A percentile compares a stretch with the other conserved stretches of the same genome.
These are phyloP conservation scores for Holocentrus rufus DNA, from an alignment of 2,797 vertebrate species.

Conservation along the genomic window DNA sequence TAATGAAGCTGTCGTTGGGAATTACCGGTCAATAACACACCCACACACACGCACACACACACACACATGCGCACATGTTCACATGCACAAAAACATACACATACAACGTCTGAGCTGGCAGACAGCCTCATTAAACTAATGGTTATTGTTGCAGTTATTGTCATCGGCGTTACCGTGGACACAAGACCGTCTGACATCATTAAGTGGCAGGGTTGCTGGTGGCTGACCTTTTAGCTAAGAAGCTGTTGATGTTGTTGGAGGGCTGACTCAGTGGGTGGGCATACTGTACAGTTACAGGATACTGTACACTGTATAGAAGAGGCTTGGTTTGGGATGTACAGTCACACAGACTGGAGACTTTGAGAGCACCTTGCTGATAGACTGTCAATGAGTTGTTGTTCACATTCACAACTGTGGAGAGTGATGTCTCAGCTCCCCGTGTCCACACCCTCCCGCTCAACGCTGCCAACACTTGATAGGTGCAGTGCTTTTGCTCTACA, in stretches of 20 bases:
- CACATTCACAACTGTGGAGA: background rate
- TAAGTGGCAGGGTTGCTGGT: background rate
- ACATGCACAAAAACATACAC: background rate
- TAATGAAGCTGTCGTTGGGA: slow-evolving; percentile 65
- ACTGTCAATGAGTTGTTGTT: background rate
- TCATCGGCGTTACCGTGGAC: slow-evolving; percentile 23
- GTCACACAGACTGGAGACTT: background rate
- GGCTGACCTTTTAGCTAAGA: background rate
- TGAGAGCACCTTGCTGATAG: background rate
- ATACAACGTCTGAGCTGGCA: slow-evolving; percentile 22
- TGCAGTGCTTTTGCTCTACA: background rate
- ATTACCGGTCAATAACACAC: slow-evolving; percentile 38
- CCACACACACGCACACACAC: slow-evolving; percentile 9
- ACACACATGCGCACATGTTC: slow-evolving; percentile 8
- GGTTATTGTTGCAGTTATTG: slow-evolving; percentile 43
- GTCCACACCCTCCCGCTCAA: too few species aligned
- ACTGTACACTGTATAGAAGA: background rate
- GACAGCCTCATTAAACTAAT: slow-evolving; percentile 56
- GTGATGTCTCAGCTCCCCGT: too few species aligned
- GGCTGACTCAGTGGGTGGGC: background rate
- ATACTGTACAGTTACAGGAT: background rate
- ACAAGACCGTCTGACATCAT: slow-evolving; percentile 20
- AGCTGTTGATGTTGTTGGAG: background rate
- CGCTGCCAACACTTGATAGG: too few species aligned
- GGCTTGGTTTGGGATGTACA: too few species aligned